Base-by-base conservation (phyloP, 2,797 vertebrate genomes). In the Mionectes olivaceus region DNA sequence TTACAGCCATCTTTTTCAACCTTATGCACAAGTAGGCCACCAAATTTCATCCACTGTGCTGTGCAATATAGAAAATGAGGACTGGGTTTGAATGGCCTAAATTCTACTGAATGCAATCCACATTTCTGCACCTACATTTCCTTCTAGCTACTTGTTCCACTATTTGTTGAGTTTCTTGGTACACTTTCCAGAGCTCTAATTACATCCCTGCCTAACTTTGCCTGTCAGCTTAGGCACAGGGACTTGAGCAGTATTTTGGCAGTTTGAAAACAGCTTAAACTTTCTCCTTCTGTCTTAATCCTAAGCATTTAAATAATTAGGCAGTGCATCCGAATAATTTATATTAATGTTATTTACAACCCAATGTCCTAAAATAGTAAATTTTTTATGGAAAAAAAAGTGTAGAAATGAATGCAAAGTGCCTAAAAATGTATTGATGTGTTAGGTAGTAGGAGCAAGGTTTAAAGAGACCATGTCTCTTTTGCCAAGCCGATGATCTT, bases 1-100 rank as follows among this genome's bases (percentile, higher is more conserved):
- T 85, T 92, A 81, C 13, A 57, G 64, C 68, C 43, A 86, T 76
- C n/a, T 75, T 83, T 74, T 95, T 89, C 90, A 89, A 59, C 30
- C 35, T 59, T 19, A 32, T 89, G 89, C 46, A 81, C 87, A 93
- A 94, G 30, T 73, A 93, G 86, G 80, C 33, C 75, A 87, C 76
- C 74, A 33, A 80, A 57, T 74, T 95, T 84, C 33, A 56, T 82
- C 35, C 14, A 11, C 7, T 68, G 32, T 63, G 17, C 55, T 52
- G 27, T 87, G 37, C 52, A 76, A 28, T 28, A 33, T 9, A 46
- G 52, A 55, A 93, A 90, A n/a, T 13, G 59, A 71, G 11, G 49
- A 10, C 65, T 93, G 50, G 2, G 7, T 79, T 87, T 65, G n/a
- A 44, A 67, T 27, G 25, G 18, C 63, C 57, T 84, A 13, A 73